These are phyloP conservation scores for Hucho hucho DNA, from an alignment of 2,113 vertebrate species.

Conservation along the genomic window DNA sequence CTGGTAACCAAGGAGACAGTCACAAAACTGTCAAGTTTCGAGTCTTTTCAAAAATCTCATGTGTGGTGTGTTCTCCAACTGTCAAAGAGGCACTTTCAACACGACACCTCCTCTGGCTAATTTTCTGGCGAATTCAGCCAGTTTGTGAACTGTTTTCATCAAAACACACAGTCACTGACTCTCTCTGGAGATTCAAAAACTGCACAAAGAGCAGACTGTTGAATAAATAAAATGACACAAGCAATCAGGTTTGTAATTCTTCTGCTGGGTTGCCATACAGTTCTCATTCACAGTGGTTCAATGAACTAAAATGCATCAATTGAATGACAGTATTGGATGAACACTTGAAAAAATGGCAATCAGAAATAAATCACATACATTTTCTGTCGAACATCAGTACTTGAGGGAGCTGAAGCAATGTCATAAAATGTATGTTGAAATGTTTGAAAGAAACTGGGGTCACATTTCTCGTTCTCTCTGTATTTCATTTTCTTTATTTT, in stretches of 20 bases:
- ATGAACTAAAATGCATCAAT: background rate
- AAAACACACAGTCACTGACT: slow-evolving; percentile 47
- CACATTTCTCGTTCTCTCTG: no score
- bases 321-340: background rate
- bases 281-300: slow-evolving; percentile 3
- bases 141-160: slow-evolving; percentile 58
- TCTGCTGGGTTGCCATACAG: slow-evolving; percentile 7
- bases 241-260: slow-evolving; percentile 41
- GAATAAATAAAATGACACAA: slow-evolving; percentile 61
- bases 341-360: background rate
- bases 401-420: no score
- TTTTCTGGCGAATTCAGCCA: slow-evolving; percentile 66
- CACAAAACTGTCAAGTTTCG: slow-evolving; percentile 80
- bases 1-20: slow-evolving; percentile 78
- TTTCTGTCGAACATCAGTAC: no score
- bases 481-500: no score
- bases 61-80: slow-evolving; percentile 66
- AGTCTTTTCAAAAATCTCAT: slow-evolving; percentile 66
- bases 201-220: slow-evolving; percentile 41
- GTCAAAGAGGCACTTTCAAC: slow-evolving; percentile 74
- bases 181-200: slow-evolving; percentile 48
- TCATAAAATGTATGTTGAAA: no score
- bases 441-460: no score
- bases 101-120: slow-evolving; percentile 61
- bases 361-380: no score